Percentiles rank a stretch among this genome's conserved stretches.
These are phyloP conservation scores for Lepidurus couesii DNA, from an alignment of 1,140 invertebrate species.

Conservation along the genomic window DNA sequence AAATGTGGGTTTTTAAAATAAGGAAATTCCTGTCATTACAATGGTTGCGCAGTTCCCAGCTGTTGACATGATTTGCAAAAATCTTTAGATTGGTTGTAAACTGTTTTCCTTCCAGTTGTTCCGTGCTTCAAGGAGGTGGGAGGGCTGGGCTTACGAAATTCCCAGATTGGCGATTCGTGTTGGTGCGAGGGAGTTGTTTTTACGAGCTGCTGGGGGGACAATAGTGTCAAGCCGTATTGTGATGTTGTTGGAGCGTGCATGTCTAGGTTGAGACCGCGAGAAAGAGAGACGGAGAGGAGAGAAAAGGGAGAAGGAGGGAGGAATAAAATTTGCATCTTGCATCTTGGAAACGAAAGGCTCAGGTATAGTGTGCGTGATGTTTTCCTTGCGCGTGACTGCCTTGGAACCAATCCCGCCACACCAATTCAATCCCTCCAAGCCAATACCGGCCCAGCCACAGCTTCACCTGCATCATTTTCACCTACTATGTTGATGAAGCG, in stretches of 20 bases:
- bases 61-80: neutral
- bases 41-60: too few relatives aligned
- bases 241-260: neutral
- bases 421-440: constrained; percentile 3
- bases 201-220: neutral
- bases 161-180: neutral
- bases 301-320: neutral
- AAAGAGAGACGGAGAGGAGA: neutral
- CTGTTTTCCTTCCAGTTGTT: neutral
- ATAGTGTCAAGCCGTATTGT: constrained; percentile 16
- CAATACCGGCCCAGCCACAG: neutral
- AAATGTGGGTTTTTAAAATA: too few relatives aligned
- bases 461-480: constrained; percentile 2
- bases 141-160: neutral
- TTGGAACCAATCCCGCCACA: constrained; percentile 17
- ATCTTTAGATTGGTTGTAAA: neutral
- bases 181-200: constrained; percentile 10
- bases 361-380: neutral
- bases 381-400: constrained; percentile 9
- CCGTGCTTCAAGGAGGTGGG: neutral
- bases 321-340: neutral
- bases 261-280: neutral
- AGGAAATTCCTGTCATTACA: too few relatives aligned
- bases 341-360: neutral
- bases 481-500: neutral